phyloP scores from a whole-genome alignment of 2,888 invertebrate genomes.

The Sinodicranocentrus sp. region DNA sequence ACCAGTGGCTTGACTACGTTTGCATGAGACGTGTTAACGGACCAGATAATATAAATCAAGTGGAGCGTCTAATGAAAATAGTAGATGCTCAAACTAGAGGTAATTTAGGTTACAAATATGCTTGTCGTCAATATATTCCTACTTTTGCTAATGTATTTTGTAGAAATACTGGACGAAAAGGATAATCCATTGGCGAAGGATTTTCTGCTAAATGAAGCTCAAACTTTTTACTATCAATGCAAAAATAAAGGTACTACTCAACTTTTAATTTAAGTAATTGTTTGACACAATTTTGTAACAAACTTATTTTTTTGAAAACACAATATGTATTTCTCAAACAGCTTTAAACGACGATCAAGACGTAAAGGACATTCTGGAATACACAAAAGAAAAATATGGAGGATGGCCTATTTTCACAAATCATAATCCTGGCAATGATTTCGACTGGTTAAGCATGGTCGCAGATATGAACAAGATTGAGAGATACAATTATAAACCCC shows the following conservation, averaged over 20 bases:
- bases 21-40: conserved; percentile 43
- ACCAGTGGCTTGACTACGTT: conserved; percentile 28
- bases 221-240: conserved; percentile 39
- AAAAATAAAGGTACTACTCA: conserved; percentile 22
- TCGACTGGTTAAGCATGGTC: conserved; percentile 50
- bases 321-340: neutral
- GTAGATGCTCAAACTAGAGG: conserved; percentile 17
- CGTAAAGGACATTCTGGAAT: conserved; percentile 33
- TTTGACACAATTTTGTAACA: neutral
- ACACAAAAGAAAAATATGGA: conserved; percentile 40
- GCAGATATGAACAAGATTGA: conserved; percentile 55
- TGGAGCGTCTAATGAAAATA: conserved; percentile 10
- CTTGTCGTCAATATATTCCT: no score
- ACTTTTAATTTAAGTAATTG: no score
- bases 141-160: neutral
- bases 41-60: conserved; percentile 45
- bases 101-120: no score
- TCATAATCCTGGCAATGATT: conserved; percentile 36
- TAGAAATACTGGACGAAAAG: conserved; percentile 21
- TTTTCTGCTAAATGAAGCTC: conserved; percentile 44
- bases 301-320: neutral
- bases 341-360: conserved; percentile 25
- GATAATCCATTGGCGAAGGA: neutral
- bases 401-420: conserved; percentile 52
- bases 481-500: conserved; percentile 30